phyloP scores from a whole-genome alignment of 2,113 vertebrate species.

The Misgurnus mizolepis region DNA sequence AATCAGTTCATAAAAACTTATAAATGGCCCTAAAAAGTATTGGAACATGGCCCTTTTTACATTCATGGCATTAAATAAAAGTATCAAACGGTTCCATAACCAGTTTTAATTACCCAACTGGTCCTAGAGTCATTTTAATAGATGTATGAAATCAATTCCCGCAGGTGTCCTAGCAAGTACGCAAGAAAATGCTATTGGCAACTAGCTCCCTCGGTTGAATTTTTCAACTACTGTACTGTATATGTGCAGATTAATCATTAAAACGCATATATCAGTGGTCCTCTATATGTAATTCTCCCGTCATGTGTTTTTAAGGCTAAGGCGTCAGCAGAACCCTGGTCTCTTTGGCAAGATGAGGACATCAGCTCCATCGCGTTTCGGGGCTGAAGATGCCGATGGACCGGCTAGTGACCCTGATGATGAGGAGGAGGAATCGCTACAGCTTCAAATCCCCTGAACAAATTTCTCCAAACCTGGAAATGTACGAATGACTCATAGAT shows the following conservation, averaged over 20 bases:
- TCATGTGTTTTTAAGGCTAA: slow-evolving; percentile 73
- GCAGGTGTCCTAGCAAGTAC: no score
- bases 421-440: slow-evolving; percentile 87
- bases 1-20: no score
- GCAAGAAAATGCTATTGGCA: no score
- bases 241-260: no score
- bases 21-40: neutral
- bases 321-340: slow-evolving; percentile 86
- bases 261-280: no score
- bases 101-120: no score
- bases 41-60: neutral
- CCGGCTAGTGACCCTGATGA: slow-evolving; percentile 86
- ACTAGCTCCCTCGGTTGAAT: no score
- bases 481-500: slow-evolving; percentile 14
- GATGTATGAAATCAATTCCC: no score
- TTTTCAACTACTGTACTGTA: no score
- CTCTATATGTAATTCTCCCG: neutral
- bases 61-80: no score
- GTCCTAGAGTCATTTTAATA: no score
- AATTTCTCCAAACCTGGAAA: neutral
- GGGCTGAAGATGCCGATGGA: slow-evolving; percentile 77
- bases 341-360: slow-evolving; percentile 88
- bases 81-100: no score
- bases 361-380: slow-evolving; percentile 77
- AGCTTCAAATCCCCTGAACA: slow-evolving; percentile 87